Base-by-base conservation (phyloP, 1,140 invertebrate species). In the Dinoponera quadriceps region DNA sequence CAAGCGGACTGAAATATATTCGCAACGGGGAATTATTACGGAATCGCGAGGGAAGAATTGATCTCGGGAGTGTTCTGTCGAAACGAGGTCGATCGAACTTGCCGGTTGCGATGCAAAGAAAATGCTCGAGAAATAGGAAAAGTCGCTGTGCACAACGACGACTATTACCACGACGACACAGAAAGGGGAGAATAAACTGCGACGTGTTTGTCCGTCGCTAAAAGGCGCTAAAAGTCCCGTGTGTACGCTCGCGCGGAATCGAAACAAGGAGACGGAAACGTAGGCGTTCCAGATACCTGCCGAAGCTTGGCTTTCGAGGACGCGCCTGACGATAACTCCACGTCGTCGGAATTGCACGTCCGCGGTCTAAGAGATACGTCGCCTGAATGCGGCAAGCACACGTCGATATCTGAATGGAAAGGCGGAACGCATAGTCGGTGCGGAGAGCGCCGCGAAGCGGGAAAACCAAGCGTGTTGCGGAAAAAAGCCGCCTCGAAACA, bases 211-310 rank as follows among this genome's bases (percentile, higher is more conserved):
- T 44, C 20, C 65, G 33, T 57, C 63, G 63, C n/a, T 80, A 80
- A 69, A 80, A 80, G 18, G 65, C 48, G 33, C 16, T 78, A 68
- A 78, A 78, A 78, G 75, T 78, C 16, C 63, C 54, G 14, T 77
- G 25, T 77, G 25, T 20, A 27, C 63, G 60, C 60, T 20, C 7
- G 7, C n/a, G 38, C 33, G 59, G 51, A 80, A 71, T 44, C 33
- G 29, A 80, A 80, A 57, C 65, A 71, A 62, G 49, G 44, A 57
- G 55, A 14, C 33, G 63, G 48, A 49, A 66, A 66, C 33, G n/a
- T 38, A 54, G 44, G 62, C 73, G 74, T 7, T 57, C 49, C 25
- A 78, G 75, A 69, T 57, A 44, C 22, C 51, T 44, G 29, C 18
- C 29, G 74, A 66, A 55, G 74, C 18, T 33, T 49, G 75, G n/a